These are phyloP conservation scores for Latrodectus hesperus DNA, from an alignment of 2,888 invertebrate species.

Conservation along the genomic window DNA sequence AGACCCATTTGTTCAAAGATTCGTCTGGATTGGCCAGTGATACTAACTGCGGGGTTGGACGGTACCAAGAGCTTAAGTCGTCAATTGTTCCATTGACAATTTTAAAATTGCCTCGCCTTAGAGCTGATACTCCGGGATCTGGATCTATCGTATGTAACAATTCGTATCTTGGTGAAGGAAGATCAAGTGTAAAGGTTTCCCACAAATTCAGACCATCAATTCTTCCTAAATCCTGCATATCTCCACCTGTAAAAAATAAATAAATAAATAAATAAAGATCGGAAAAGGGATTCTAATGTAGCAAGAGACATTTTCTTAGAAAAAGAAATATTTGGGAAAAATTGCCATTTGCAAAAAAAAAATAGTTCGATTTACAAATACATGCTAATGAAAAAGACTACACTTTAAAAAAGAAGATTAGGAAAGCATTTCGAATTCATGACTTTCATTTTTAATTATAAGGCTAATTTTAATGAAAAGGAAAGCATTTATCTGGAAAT, in stretches of 20 bases:
- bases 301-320: too few relatives aligned
- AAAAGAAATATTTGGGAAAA: too few relatives aligned
- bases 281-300: too few relatives aligned
- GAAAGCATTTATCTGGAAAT: too few relatives aligned
- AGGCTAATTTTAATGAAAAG: too few relatives aligned
- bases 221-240: slow-evolving; percentile 42
- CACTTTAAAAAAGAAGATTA: too few relatives aligned
- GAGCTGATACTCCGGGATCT: not conserved
- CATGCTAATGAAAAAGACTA: too few relatives aligned
- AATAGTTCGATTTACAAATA: too few relatives aligned
- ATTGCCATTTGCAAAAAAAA: too few relatives aligned
- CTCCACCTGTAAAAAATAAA: slow-evolving; percentile 43
- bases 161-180: not conserved
- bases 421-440: too few relatives aligned
- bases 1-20: not conserved
- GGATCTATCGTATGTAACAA: not conserved
- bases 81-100: not conserved
- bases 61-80: not conserved
- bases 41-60: not conserved
- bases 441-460: too few relatives aligned
- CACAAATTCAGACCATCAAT: slow-evolving; percentile 82
- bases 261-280: too few relatives aligned
- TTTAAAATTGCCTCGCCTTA: not conserved
- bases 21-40: not conserved
- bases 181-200: slow-evolving; percentile 79